These are phyloP conservation scores for Seriola rivoliana DNA, from an alignment of 2,113 vertebrate genomes.

Conservation along the genomic window DNA sequence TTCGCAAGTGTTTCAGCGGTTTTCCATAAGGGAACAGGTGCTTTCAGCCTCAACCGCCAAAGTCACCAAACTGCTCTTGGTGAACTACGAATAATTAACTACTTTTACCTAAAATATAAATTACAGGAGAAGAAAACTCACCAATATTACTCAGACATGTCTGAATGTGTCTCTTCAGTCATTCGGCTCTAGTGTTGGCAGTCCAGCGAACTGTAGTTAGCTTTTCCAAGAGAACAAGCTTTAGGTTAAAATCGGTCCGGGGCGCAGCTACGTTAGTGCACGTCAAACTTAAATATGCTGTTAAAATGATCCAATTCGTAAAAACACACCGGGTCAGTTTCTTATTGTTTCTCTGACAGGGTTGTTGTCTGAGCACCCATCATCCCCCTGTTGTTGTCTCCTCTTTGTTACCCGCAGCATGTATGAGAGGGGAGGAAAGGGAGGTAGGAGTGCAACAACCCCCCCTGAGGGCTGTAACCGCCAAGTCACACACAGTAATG, in stretches of 20 bases:
- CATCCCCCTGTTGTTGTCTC: constrained; percentile 65
- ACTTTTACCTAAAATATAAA: not conserved
- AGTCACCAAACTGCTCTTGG: not conserved
- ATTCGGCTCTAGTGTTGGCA: constrained; percentile 26
- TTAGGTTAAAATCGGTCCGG: not conserved
- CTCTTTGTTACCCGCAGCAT: constrained; percentile 73
- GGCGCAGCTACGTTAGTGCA: not conserved
- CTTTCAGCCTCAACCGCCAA: not conserved
- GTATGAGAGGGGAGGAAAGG: constrained; percentile 18
- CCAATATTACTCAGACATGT: constrained; percentile 36
- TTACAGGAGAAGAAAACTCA: constrained; percentile 31
- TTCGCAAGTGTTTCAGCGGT: not conserved
- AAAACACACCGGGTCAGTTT: not conserved
- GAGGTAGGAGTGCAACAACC: constrained; percentile 15
- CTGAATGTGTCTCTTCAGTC: not conserved
- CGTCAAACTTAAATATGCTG: not conserved
- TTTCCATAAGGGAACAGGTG: constrained; percentile 58
- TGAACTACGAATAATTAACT: not conserved
- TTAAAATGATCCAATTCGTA: not conserved
- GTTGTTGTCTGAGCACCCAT: constrained; percentile 45
- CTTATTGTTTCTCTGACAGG: constrained; percentile 37
- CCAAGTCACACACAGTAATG: fast-evolving
- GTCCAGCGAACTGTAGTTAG: constrained; percentile 24
- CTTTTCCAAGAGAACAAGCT: constrained; percentile 3
- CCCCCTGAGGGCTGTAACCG: not conserved